These are phyloP conservation scores for Spodoptera littoralis DNA, from an alignment of 2,888 invertebrate species.

Conservation along the genomic window DNA sequence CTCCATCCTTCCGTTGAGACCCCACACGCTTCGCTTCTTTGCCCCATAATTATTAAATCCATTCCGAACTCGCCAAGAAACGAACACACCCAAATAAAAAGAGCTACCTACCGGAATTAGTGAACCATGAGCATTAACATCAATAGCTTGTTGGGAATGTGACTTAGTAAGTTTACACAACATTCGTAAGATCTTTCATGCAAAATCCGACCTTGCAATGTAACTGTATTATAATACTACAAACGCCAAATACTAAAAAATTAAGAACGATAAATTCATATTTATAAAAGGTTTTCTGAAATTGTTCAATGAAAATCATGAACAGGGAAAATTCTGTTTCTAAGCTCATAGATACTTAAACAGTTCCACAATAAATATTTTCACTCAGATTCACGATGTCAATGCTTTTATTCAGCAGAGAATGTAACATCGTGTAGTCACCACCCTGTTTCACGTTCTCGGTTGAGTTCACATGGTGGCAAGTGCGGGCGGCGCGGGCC, in stretches of 20 bases:
- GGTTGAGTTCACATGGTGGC: conserved; percentile 69
- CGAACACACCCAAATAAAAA: conserved; percentile 71
- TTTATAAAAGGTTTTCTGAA: not conserved
- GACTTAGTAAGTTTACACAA: conserved; percentile 20
- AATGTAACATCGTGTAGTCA: conserved; percentile 59
- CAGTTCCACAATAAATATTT: conserved; percentile 5
- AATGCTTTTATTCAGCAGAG: conserved; percentile 59
- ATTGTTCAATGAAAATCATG: conserved; percentile 7
- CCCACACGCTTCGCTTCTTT: conserved; percentile 84
- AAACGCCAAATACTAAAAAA: conserved; percentile 4
- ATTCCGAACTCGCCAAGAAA: conserved; percentile 78
- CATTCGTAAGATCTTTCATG: conserved; percentile 19
- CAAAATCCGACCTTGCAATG: conserved; percentile 6
- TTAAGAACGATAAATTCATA: conserved; percentile 4
- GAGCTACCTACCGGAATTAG: conserved; percentile 57
- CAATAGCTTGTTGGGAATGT: conserved; percentile 45
- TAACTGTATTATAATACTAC: conserved; percentile 6
- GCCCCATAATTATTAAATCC: conserved; percentile 85
- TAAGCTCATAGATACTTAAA: conserved; percentile 8
- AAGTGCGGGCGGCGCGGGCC: conserved; percentile 60
- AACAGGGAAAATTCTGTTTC: conserved; percentile 6
- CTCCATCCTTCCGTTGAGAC: conserved; percentile 81
- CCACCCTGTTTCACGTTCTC: conserved; percentile 60
- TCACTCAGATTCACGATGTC: conserved; percentile 12
- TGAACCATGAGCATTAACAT: conserved; percentile 59